Base-by-base conservation (phyloP, 1,140 invertebrate species). In the Aphidius ervi region DNA sequence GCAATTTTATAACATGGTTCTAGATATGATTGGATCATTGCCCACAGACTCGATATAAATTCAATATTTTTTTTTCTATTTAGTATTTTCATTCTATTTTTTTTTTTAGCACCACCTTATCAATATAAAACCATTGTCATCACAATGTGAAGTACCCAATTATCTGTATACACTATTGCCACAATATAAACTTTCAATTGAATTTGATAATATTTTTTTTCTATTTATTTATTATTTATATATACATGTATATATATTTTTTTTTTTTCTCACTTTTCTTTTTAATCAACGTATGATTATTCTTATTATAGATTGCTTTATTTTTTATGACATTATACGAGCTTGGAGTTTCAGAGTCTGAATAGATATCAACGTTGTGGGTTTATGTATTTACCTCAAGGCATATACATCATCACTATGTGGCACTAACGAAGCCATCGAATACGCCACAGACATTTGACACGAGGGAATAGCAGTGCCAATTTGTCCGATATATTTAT, bases 11-110 rank as follows among this genome's bases (percentile, higher is more conserved):
- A 73, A 75, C 74, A 73, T 66, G 52, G 68, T 67, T 73, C 74
- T 75, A 63, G 66, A 63, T 70, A 76, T 76, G 74, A 76, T 76
- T 75, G 74, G 74, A 76, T 76, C 74, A 74, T 68, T 63, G 67
- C 56, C 56, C 49, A 58, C 58, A 59, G 66, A 69, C 68, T 71
- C 70, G 69, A 76, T 74, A 72, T 73, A 63, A 64, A 31, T 40
- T 37, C 10, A 42, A 56, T 62, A 46, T 55, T 57, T 52, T 10
- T 46, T 46, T 16, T 16, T 16, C 16, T 45, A 23, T 46, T 40
- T 61, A 46, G 50, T 31, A 23, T 46, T 41, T 43, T 60, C 57
- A 39, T 42, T 39, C 47, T 54, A 16, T 42, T 65, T 56, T 50
- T 58, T 46, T 63, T 46, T 31, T 4, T 1, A 31, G 23, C 58